phyloP scores from a whole-genome alignment of 2,888 invertebrate genomes.

The Nebria brevicollis region DNA sequence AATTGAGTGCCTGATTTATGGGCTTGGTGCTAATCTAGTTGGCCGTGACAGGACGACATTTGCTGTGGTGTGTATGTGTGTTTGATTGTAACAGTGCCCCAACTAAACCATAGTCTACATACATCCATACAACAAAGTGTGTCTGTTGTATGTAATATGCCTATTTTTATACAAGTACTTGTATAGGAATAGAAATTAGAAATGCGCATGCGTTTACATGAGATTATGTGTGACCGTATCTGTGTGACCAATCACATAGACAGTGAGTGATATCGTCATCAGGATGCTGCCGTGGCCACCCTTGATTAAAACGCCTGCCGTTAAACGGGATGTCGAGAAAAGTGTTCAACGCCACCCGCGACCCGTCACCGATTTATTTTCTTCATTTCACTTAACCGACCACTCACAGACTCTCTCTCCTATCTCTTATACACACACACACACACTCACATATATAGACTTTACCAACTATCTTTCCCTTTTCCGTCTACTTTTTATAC shows the following conservation, averaged over 20 bases:
- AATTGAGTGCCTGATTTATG: conserved; percentile 46
- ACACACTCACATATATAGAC: background rate
- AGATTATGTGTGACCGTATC: background rate
- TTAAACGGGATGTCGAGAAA: conserved; percentile 10
- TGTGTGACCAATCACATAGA: conserved; percentile 24
- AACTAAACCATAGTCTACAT: background rate
- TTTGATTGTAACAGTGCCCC: background rate
- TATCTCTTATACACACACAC: too few species aligned
- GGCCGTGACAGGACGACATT: conserved; percentile 39
- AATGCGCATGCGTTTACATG: background rate
- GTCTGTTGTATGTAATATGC: background rate
- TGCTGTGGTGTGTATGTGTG: conserved; percentile 1
- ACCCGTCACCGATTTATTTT: conserved; percentile 12
- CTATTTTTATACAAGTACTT: background rate
- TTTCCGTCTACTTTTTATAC: background rate
- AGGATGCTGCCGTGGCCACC: conserved; percentile 20
- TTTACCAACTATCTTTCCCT: background rate
- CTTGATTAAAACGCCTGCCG: conserved; percentile 40
- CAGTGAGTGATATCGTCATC: conserved; percentile 42
- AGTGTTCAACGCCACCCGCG: conserved; percentile 9
- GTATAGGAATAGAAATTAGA: background rate
- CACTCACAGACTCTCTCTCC: background rate
- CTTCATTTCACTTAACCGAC: conserved; percentile 13
- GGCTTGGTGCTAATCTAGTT: conserved; percentile 43
- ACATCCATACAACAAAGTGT: background rate